Conservation (phyloP, 2,888 invertebrate genomes). For the Eupithecia insigniata region DNA sequence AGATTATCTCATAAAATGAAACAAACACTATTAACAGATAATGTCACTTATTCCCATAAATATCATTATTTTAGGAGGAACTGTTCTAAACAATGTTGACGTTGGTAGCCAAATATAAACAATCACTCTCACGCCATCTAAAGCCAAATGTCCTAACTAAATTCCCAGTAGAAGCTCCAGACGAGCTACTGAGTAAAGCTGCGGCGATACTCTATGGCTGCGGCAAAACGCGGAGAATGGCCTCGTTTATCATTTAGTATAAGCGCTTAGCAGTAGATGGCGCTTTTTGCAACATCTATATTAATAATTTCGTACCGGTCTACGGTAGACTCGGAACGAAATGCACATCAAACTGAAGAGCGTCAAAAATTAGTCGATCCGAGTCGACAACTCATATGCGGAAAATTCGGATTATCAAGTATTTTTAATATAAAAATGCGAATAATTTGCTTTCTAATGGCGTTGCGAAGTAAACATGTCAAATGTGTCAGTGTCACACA, state of each 20-base stretch:
- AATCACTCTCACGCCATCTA: slow-evolving; percentile 25
- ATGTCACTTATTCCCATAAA: neutral
- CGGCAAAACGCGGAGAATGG: neutral
- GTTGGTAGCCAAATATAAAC: slow-evolving; percentile 20
- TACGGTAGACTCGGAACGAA: too few relatives aligned
- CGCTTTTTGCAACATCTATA: neutral
- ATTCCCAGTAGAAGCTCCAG: neutral
- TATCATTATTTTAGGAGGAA: neutral
- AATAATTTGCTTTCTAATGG: too few relatives aligned
- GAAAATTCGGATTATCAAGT: too few relatives aligned
- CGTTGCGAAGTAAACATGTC: too few relatives aligned
- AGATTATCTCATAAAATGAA: neutral
- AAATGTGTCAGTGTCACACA: too few relatives aligned
- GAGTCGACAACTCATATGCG: too few relatives aligned
- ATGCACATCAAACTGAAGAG: too few relatives aligned
- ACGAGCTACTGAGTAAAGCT: neutral
- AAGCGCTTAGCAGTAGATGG: neutral
- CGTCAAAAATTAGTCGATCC: too few relatives aligned
- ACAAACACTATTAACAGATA: neutral
- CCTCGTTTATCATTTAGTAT: neutral
- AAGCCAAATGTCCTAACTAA: slow-evolving; percentile 5
- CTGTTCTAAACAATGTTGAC: slow-evolving; percentile 14
- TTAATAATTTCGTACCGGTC: too few relatives aligned
- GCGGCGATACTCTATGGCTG: too few relatives aligned
- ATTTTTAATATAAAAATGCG: too few relatives aligned